These are phyloP conservation scores for Cheilosia vernalis DNA, from an alignment of 2,888 invertebrate species.

Conservation along the genomic window DNA sequence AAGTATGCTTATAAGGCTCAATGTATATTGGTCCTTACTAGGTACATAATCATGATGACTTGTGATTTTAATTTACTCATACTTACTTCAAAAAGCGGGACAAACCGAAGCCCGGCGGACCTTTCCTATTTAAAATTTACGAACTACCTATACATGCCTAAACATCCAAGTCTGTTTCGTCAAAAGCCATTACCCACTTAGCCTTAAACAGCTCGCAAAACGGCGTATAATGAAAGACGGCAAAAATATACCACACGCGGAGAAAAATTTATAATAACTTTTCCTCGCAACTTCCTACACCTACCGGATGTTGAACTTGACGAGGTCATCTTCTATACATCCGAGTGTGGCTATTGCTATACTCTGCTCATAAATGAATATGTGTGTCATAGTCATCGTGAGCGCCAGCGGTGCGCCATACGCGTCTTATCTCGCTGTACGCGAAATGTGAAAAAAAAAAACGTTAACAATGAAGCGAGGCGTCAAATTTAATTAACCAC, in stretches of 20 bases:
- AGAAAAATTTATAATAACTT: neutral
- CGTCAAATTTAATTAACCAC: constrained; percentile 73
- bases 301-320: constrained; percentile 67
- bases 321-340: constrained; percentile 61
- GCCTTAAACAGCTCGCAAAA: neutral
- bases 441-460: constrained; percentile 45
- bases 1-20: no score
- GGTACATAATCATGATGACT: no score
- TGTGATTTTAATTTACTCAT: no score
- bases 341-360: constrained; percentile 42
- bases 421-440: constrained; percentile 73
- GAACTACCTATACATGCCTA: neutral
- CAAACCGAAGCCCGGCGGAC: no score
- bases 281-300: constrained; percentile 3
- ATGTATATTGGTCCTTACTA: no score
- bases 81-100: no score
- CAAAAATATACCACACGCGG: neutral
- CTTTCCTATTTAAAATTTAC: no score
- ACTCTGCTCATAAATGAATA: constrained; percentile 14
- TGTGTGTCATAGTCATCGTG: constrained; percentile 6
- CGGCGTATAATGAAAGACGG: constrained; percentile 4
- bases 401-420: constrained; percentile 50
- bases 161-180: no score
- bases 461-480: constrained; percentile 62
- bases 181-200: neutral